phyloP scores from a whole-genome alignment of 2,888 invertebrate species.

The Amiota mariae region DNA sequence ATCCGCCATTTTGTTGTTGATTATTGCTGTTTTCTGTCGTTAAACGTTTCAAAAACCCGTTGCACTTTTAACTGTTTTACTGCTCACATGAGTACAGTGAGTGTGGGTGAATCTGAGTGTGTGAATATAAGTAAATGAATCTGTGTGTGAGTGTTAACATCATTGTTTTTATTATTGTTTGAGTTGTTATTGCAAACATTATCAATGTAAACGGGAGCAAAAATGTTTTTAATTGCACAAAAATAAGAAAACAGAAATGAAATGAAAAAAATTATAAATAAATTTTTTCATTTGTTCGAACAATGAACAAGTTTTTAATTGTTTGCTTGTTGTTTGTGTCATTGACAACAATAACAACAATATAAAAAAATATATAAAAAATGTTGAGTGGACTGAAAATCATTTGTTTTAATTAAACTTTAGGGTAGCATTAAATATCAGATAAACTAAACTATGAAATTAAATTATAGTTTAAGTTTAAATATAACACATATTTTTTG shows the following conservation, averaged over 20 bases:
- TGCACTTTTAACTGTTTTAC: conserved; percentile 7
- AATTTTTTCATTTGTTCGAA: background rate
- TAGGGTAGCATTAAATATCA: background rate
- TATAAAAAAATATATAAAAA: no score
- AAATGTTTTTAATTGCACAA: conserved; percentile 9
- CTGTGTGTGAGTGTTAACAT: background rate
- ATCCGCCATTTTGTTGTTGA: background rate
- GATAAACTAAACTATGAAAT: background rate
- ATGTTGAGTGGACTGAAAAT: background rate
- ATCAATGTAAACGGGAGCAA: background rate
- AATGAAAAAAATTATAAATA: no score
- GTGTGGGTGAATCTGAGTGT: background rate
- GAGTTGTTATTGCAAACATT: background rate
- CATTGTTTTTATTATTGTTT: background rate
- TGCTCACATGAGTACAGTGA: no score
- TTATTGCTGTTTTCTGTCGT: background rate
- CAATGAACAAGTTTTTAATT: background rate
- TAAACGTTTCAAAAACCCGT: background rate
- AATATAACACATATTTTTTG: no score
- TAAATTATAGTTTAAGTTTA: no score
- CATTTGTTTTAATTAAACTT: background rate
- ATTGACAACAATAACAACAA: background rate
- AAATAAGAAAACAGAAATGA: no score
- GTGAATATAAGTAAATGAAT: background rate
- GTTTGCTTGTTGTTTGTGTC: background rate